Conservation (phyloP, 2,113 vertebrate genomes). For the Crocuta crocuta region DNA sequence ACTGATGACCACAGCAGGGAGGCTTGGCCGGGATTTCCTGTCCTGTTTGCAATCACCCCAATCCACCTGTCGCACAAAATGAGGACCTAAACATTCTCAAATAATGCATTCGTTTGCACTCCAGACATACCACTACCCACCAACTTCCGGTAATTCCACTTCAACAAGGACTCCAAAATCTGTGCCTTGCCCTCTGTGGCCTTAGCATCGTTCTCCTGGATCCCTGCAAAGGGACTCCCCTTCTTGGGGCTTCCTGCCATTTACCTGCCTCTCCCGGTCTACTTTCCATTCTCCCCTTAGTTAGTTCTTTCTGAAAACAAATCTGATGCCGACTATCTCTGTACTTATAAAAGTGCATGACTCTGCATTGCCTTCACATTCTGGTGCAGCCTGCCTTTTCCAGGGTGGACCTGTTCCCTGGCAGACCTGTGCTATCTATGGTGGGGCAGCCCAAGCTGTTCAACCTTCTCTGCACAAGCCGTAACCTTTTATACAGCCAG, state of each 20-base stretch:
- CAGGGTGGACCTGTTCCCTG: background rate
- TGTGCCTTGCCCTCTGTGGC: fast-evolving
- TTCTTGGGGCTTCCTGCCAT: background rate
- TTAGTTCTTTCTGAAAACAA: background rate
- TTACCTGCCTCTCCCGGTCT: background rate
- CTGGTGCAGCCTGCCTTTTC: background rate
- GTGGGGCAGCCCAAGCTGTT: background rate
- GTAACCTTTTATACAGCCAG: background rate
- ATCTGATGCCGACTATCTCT: background rate
- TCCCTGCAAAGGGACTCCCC: background rate
- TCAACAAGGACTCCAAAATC: background rate
- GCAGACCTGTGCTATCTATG: background rate
- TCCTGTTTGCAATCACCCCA: background rate
- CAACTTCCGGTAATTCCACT: background rate
- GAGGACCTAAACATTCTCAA: background rate
- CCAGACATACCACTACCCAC: background rate
- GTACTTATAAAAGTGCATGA: background rate
- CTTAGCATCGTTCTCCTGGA: background rate
- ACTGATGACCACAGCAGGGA: background rate
- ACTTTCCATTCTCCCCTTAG: background rate
- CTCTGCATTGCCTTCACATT: background rate
- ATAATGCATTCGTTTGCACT: background rate
- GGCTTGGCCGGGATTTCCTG: background rate
- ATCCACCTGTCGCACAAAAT: background rate
- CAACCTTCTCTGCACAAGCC: background rate